Evolutionary conservation across 2,888 invertebrate species (phyloP), one percentile per base, ranked within the genome.

Genomic region (Bibio marci): DNA sequence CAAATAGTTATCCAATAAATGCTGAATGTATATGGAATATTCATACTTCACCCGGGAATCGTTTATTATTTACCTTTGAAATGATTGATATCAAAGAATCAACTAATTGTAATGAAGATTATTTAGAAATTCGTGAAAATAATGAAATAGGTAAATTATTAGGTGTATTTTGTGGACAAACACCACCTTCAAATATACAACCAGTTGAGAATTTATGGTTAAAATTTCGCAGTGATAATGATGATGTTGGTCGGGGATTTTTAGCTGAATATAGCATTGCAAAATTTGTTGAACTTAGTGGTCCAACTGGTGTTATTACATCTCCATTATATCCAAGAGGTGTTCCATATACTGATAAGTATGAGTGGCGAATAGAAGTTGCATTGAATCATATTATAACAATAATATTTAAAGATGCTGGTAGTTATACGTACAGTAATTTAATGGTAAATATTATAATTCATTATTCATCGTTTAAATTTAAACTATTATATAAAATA

Each of bases 61-160:
- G 63, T 45, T 63, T 82, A 11, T 65, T 65, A 26, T 50, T 91
- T 1, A 65, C 65, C 12, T 78, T 91, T 53, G 66, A 70, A 47
- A 58, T 64, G 6, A 74, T 94, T 49, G 70, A 78, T 42, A 50
- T 92, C 44, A 74, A 78, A 46, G 56, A 64, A 8, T 80, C 79
- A 4, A 75, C 76, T 4, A 67, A 71, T 47, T 95, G 94, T 54
- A 77, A 80, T 50, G 69, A 71, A 31, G 91, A 94, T 57, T 92
- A 81, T 56, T 58, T 94, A 26, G 91, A 91, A 67, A 66, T 94
- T 39, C 73, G 88, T 22, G 76, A 81, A 62, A 56, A 63, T 1
- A 57, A 67, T 48, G 65, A 68, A 0, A n/a, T n/a, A n/a, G 90
- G 90, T 5, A 59, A 60, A 15, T 51, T 90, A 12, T 49, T 88